Base-by-base conservation (phyloP, 1,140 invertebrate species). In the Calycopis cecrops region DNA sequence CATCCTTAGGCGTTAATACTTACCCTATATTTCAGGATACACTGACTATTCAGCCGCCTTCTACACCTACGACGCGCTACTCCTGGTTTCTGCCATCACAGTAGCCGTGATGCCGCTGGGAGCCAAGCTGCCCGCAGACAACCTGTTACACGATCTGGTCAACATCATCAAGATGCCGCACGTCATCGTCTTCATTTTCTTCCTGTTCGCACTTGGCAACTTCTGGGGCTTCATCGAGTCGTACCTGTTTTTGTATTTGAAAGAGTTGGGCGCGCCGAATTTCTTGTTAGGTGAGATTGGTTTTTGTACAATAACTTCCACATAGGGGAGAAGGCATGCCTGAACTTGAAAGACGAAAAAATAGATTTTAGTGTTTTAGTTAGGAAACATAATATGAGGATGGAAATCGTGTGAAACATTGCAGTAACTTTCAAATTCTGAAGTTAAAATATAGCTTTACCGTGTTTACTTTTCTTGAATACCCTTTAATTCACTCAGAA, bases 141-240 rank as follows among this genome's bases (percentile, higher is more conserved):
- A 93, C 80, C 88, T 94, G 9, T 88, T 94, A 62, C 84, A 90
- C 47, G 92, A 94, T 76, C 79, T 94, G 59, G 85, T 91, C 48
- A 91, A 92, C 67, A 90, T 94, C n/a, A 88, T 93, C 34, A 92
- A 91, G 78, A 91, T 93, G 89, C 92, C 93, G 9, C 91, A 93
- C 71, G 91, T 94, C 14, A 92, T 93, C 33, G 88, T 93, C 11
- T 94, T 94, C 70, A 92, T 96, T 61, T 89, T 93, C 59, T 94
- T 95, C 71, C 87, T 95, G 11, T 94, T 94, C 71, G 88, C 92
- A 12, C 77, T 95, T 16, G 94, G 94, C 38, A 94, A 93, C 71
- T 91, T 93, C 73, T 96, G 94, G 94, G 94, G 94, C 21, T 96
- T 95, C 74, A 93, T 95, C 34, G 94, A 96, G 81, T 94, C 93